Percentiles rank a stretch among this genome's conserved stretches.
phyloP scores from a whole-genome alignment of 2,888 invertebrate genomes.

The Limenitis arthemis region DNA sequence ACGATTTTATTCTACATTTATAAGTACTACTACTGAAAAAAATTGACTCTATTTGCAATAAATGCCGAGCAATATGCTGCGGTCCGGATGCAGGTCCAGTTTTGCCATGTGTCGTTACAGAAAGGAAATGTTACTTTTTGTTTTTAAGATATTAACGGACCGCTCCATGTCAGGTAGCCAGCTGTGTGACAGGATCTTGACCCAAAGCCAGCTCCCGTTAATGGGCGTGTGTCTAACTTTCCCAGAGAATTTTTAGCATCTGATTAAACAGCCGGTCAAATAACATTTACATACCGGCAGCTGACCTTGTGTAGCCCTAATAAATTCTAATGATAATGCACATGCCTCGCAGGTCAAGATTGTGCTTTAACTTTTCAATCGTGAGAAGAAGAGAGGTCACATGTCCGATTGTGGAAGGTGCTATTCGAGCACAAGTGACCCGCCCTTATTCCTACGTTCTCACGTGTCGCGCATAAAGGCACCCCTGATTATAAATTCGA shows the following conservation, averaged over 20 bases:
- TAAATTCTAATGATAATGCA: conserved; percentile 61
- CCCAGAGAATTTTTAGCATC: conserved; percentile 41
- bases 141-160: conserved; percentile 48
- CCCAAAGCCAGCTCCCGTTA: conserved; percentile 35
- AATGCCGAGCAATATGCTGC: conserved; percentile 47
- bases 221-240: conserved; percentile 38
- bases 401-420: conserved; percentile 47
- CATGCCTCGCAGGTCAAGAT: conserved; percentile 48
- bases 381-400: conserved; percentile 62
- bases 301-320: conserved; percentile 60
- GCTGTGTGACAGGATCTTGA: conserved; percentile 35
- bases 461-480: conserved; percentile 50
- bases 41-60: conserved; percentile 3
- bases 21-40: too few relatives aligned
- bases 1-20: not conserved
- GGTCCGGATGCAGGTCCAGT: conserved; percentile 53
- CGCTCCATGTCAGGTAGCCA: conserved; percentile 55
- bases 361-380: conserved; percentile 47
- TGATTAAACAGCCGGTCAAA: conserved; percentile 47
- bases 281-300: conserved; percentile 51
- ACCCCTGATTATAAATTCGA: conserved; percentile 65
- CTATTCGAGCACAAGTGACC: conserved; percentile 58
- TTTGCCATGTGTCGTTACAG: conserved; percentile 43
- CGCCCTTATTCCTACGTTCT: conserved; percentile 60
- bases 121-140: conserved; percentile 57